A percentile compares a stretch with the other conserved stretches of the same genome.
phyloP scores from a whole-genome alignment of 2,888 invertebrate genomes.

The Mythimna vitellina region DNA sequence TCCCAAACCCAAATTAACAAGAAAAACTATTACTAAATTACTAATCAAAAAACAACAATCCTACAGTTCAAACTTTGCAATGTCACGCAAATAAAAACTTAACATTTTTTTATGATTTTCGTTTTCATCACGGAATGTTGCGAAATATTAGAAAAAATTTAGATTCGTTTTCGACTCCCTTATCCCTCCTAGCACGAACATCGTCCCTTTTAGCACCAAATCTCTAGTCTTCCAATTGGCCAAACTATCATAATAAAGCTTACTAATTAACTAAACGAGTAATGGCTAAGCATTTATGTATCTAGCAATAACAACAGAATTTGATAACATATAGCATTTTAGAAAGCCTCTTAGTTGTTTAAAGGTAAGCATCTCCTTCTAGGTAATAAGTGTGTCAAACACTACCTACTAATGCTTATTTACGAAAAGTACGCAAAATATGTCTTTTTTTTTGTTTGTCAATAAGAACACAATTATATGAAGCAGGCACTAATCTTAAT shows the following conservation, averaged over 20 bases:
- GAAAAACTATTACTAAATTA: constrained; percentile 86
- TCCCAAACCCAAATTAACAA: constrained; percentile 91
- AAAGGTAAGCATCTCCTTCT: constrained; percentile 75
- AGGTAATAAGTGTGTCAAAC: constrained; percentile 78
- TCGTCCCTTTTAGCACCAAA: constrained; percentile 90
- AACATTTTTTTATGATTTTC: constrained; percentile 78
- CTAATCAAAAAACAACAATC: constrained; percentile 89
- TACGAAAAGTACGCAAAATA: constrained; percentile 84
- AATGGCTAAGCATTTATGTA: constrained; percentile 89
- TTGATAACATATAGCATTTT: constrained; percentile 87
- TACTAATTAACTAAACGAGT: constrained; percentile 86
- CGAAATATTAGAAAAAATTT: constrained; percentile 78
- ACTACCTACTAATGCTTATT: constrained; percentile 74
- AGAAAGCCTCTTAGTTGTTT: constrained; percentile 88
- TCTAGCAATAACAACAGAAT: constrained; percentile 90
- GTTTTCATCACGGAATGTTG: constrained; percentile 85
- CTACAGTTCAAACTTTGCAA: constrained; percentile 86
- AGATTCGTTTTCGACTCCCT: constrained; percentile 72
- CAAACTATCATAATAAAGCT: constrained; percentile 87
- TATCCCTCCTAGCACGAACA: constrained; percentile 78
- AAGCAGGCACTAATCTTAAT: constrained; percentile 90
- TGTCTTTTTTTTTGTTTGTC: constrained; percentile 85
- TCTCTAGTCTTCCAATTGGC: constrained; percentile 89
- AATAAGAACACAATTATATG: constrained; percentile 82
- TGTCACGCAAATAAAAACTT: constrained; percentile 89